Conservation (phyloP, 1,140 invertebrate species). For the Octopus sinensis region DNA sequence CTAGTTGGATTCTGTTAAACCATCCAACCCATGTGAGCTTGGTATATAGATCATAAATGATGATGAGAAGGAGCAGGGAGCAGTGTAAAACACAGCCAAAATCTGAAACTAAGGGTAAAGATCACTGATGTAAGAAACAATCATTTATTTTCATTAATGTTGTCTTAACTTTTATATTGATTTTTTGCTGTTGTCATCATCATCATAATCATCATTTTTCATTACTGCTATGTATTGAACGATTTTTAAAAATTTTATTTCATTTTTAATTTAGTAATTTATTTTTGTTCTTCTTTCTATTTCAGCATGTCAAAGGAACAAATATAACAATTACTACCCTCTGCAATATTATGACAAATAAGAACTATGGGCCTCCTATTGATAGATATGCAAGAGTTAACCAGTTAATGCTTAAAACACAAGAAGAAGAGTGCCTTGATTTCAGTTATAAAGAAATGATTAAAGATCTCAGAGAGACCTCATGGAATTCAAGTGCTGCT, state of each 20-base stretch:
- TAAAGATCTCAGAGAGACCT: constrained; percentile 67
- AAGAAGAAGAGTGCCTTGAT: constrained; percentile 77
- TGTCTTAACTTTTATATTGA: too few relatives aligned
- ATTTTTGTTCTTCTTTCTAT: neutral
- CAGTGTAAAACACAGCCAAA: too few relatives aligned
- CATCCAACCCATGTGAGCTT: too few relatives aligned
- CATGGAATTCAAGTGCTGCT: constrained; percentile 62
- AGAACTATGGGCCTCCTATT: constrained; percentile 63
- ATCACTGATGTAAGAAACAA: too few relatives aligned
- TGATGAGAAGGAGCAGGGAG: too few relatives aligned
- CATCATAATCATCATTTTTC: too few relatives aligned
- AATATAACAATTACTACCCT: constrained; percentile 78
- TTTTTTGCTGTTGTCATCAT: too few relatives aligned
- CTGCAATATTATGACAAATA: constrained; percentile 73
- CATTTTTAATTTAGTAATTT: neutral
- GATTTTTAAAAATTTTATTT: neutral
- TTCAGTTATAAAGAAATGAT: constrained; percentile 80
- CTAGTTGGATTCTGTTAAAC: too few relatives aligned
- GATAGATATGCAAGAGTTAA: constrained; percentile 74
- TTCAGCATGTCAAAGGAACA: constrained; percentile 60
- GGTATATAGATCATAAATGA: too few relatives aligned
- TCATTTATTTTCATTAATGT: too few relatives aligned
- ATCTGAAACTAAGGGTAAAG: too few relatives aligned
- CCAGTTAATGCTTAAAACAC: constrained; percentile 67
- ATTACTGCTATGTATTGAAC: too few relatives aligned